Base-by-base conservation (phyloP, 2,113 vertebrate species). In the Jaculus jaculus region DNA sequence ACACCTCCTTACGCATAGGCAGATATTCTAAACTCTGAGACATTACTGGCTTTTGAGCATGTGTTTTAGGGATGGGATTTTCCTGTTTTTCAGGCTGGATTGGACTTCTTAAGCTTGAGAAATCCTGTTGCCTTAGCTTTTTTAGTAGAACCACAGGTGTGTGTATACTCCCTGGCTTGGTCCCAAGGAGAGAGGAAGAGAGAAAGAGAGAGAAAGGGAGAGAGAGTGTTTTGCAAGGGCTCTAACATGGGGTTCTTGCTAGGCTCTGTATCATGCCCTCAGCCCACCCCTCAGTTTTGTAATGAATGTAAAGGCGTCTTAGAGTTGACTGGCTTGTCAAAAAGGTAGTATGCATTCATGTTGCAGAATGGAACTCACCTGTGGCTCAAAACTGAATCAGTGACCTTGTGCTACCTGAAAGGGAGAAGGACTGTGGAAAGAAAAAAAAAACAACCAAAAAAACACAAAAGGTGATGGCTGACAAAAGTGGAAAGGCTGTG, bases 371-470 rank as follows among this genome's bases (percentile, higher is more conserved):
- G 7, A 73, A 24, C 7, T 12, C 2, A 0, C 51, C 82, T 39
- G 0, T 30, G 4, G 54, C 26, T 26, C 1, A 12, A 1, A 54
- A 39, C 61, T 39, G 39, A 1, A 1, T 7, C 2, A 26, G 1
- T 18, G 32, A 26, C 1, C 0, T 32, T 2, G 12, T 82, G 78
- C 34, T 30, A 5, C 32, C 60, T 60, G 4, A 4, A 65, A 51
- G 8, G 60, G 18, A 51, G 21, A 10, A 51, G 42, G 24, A 79
- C 32, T 68, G 32, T 54, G 54, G 34, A 7, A 32, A 34, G 16
- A 18, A 42, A 32, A 30, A n/a, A n/a, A n/a, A n/a, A n/a, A n/a
- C n/a, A n/a, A n/a, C n/a, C n/a, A n/a, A n/a, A n/a, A n/a, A n/a
- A 47, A 47, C 42, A 8, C 42, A 47, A 47, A 47, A 47, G 42